These are phyloP conservation scores for human DNA, from an alignment of 2,113 vertebrate species.

Conservation along the genomic window DNA sequence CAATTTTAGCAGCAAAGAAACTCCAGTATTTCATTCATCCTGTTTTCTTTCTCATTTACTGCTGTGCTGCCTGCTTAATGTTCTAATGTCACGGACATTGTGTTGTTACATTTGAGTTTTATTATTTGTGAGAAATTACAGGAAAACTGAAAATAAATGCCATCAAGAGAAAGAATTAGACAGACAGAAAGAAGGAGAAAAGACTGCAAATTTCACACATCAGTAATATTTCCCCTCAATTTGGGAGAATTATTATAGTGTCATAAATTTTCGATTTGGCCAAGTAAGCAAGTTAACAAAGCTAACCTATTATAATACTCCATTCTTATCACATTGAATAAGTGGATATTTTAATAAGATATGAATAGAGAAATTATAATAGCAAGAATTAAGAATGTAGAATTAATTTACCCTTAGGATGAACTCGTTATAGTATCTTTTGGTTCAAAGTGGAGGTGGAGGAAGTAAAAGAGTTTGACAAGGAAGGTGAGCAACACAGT, in stretches of 20 bases:
- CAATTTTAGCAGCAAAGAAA: background rate
- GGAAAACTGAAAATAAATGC: background rate
- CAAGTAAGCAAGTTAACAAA: slow-evolving; percentile 20
- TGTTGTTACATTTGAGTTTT: background rate
- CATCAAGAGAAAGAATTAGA: background rate
- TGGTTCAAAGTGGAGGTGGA: background rate
- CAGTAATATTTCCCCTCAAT: background rate
- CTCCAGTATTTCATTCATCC: background rate
- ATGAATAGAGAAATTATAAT: background rate
- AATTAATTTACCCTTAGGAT: slow-evolving; percentile 27
- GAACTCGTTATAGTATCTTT: background rate
- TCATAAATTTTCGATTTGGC: slow-evolving; percentile 32
- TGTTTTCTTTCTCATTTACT: background rate
- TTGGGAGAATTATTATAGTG: background rate
- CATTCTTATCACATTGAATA: background rate
- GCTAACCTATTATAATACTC: background rate
- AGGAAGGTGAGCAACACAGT: background rate
- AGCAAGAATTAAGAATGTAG: background rate
- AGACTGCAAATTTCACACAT: background rate
- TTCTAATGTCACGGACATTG: background rate
- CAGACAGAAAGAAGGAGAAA: background rate
- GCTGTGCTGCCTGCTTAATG: background rate
- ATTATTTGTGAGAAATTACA: background rate
- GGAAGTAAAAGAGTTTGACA: background rate
- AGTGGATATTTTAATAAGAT: background rate